phyloP scores from a whole-genome alignment of 2,797 vertebrate genomes.

The Neomorphus geoffroyi region DNA sequence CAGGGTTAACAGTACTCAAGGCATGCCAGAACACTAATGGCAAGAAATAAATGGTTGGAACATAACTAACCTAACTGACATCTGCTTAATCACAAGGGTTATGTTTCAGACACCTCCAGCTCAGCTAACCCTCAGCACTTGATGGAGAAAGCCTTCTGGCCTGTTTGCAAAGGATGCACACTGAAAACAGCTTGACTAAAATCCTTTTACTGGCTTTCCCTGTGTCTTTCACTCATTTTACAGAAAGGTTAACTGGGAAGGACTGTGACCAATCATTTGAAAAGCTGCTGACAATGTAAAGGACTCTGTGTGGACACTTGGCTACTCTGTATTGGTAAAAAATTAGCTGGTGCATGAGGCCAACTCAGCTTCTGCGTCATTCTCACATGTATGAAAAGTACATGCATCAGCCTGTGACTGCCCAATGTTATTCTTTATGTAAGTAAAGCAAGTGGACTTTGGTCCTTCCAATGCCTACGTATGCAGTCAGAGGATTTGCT shows the following conservation, averaged over 20 bases:
- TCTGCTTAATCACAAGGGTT: not conserved
- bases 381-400: not conserved
- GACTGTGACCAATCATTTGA: not conserved
- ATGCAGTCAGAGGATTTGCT: not conserved
- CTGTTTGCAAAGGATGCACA: not conserved
- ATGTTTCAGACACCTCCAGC: not conserved
- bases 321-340: not conserved
- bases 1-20: not conserved
- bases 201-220: not conserved
- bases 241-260: not conserved
- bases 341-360: not conserved
- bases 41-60: not conserved
- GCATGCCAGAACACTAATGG: not conserved
- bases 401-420: fast-evolving
- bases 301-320: not conserved
- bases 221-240: not conserved
- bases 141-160: not conserved
- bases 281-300: not conserved
- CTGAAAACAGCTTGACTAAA: not conserved
- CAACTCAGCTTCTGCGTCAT: not conserved
- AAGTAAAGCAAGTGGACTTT: not conserved
- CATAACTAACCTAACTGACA: not conserved
- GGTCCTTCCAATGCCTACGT: not conserved
- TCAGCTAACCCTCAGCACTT: not conserved
- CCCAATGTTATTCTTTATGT: not conserved